Evolutionary conservation across 1,140 invertebrate species (phyloP).

Genomic region (Xylocopa sonorina): DNA sequence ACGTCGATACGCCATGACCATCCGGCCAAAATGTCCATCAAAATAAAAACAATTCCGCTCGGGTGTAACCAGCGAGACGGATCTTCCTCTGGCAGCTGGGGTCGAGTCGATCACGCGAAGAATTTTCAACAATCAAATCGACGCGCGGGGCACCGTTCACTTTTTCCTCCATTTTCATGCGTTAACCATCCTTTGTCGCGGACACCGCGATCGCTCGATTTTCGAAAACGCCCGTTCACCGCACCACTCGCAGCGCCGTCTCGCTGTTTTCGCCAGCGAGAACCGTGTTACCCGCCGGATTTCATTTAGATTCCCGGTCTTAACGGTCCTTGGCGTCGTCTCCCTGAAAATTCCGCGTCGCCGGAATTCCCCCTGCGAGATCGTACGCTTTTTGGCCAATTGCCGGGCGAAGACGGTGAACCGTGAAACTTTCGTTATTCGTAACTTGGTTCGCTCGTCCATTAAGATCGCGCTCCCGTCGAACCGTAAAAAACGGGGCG

Average conservation of each 20-base stretch:
- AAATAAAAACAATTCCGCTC: slow-evolving; percentile 42
- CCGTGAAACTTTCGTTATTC: slow-evolving; percentile 8
- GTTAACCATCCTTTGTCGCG: neutral
- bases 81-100: neutral
- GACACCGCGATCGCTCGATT: neutral
- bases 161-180: neutral
- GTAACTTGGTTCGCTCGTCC: neutral
- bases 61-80: slow-evolving; percentile 14
- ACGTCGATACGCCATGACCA: slow-evolving; percentile 8
- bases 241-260: too few relatives aligned
- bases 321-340: neutral
- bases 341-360: neutral
- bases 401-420: neutral
- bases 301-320: neutral
- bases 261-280: neutral
- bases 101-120: neutral
- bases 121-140: slow-evolving; percentile 28
- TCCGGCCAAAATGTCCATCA: slow-evolving; percentile 32
- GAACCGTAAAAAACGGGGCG: neutral
- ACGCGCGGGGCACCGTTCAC: too few relatives aligned
- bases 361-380: neutral
- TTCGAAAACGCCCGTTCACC: too few relatives aligned
- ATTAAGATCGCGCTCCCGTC: slow-evolving; percentile 7
- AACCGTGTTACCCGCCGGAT: neutral
- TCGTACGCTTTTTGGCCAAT: neutral